phyloP scores from a whole-genome alignment of 2,113 vertebrate genomes.

The Tyrannus savana region DNA sequence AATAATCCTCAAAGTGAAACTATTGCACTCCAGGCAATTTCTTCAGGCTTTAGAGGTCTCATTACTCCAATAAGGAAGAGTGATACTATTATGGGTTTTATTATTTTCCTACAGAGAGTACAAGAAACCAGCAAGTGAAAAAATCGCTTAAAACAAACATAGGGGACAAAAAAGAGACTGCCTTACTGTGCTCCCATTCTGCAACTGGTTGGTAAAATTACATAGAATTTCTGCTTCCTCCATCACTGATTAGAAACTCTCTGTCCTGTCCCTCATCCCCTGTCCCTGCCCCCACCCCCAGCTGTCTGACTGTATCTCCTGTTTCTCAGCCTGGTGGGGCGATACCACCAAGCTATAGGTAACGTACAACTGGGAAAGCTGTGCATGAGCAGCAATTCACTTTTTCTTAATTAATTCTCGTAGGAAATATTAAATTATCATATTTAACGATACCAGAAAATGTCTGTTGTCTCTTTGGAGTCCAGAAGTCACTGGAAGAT shows the following conservation, averaged over 20 bases:
- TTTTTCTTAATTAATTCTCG: neutral
- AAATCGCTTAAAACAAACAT: neutral
- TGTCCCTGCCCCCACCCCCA: neutral
- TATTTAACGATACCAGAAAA: neutral
- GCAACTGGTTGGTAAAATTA: neutral
- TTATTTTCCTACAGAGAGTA: neutral
- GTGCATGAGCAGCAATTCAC: neutral
- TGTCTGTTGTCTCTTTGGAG: neutral
- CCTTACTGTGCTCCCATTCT: neutral
- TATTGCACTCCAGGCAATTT: neutral
- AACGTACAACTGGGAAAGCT: neutral
- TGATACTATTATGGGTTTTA: neutral
- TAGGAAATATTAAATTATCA: neutral
- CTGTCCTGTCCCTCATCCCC: neutral
- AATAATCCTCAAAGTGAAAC: neutral
- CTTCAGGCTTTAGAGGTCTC: neutral
- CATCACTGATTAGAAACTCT: neutral
- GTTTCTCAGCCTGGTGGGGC: neutral
- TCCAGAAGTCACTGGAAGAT: neutral
- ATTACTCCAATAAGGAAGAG: neutral
- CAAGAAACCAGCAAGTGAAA: neutral
- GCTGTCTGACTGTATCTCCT: neutral
- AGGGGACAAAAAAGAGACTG: neutral
- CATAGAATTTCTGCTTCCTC: neutral
- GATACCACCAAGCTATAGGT: neutral